phyloP scores from a whole-genome alignment of 2,797 vertebrate genomes.

The Poeciliopsis paucimaculata region DNA sequence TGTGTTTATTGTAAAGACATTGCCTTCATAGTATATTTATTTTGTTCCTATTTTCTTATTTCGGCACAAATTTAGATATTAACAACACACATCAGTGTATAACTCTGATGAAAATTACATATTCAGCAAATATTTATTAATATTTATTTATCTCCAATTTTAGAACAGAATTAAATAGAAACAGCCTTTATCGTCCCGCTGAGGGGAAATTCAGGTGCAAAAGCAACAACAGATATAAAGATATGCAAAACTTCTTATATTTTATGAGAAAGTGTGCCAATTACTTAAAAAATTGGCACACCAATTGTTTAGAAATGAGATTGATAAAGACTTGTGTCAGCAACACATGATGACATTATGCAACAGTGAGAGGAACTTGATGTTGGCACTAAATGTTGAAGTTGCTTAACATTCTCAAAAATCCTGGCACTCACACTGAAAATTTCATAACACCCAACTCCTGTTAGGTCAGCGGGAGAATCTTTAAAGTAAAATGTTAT shows the following conservation, averaged over 20 bases:
- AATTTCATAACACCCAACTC: slow-evolving; percentile 54
- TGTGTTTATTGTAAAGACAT: no score
- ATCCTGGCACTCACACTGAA: slow-evolving; percentile 46
- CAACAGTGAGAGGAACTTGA: slow-evolving; percentile 65
- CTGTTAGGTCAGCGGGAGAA: slow-evolving; percentile 42
- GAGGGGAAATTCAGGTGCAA: no score
- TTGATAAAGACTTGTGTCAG: slow-evolving; percentile 32
- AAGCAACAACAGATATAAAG: no score
- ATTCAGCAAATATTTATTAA: not conserved
- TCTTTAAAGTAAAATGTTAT: slow-evolving; percentile 11
- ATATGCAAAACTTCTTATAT: no score
- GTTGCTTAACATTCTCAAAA: slow-evolving; percentile 68
- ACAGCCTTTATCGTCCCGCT: no score
- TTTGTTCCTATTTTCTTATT: not conserved
- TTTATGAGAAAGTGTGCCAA: not conserved
- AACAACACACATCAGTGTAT: not conserved
- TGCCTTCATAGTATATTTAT: not conserved
- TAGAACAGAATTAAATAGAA: no score
- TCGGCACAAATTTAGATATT: not conserved
- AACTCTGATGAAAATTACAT: not conserved
- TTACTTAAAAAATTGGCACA: not conserved
- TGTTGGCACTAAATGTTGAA: slow-evolving; percentile 29
- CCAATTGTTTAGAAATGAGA: not conserved
- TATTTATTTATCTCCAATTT: no score
- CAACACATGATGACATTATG: slow-evolving; percentile 65